Evolutionary conservation across 2,797 vertebrate species (phyloP).

Genomic region (Acipenser ruthenus): DNA sequence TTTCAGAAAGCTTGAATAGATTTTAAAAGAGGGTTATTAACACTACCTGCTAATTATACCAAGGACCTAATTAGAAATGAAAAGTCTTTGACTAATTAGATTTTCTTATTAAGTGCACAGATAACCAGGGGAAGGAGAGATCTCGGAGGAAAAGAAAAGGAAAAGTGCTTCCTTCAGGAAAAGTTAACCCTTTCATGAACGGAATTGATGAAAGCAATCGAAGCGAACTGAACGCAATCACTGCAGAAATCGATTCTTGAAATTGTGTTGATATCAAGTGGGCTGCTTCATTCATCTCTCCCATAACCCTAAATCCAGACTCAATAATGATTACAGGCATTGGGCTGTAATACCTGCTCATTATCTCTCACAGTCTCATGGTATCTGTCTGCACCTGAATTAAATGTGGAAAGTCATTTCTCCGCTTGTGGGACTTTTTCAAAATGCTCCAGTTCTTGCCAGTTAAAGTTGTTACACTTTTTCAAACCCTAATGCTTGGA

Average conservation of each 20-base stretch:
- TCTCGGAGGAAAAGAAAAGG: conserved; percentile 46
- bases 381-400: conserved; percentile 55
- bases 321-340: conserved; percentile 70
- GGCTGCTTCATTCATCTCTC: conserved; percentile 68
- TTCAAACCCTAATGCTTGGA: too few species aligned
- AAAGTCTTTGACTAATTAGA: conserved; percentile 66
- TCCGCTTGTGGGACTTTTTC: conserved; percentile 38
- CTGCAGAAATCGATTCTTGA: conserved; percentile 70
- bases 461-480: too few species aligned
- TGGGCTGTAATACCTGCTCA: conserved; percentile 67
- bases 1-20: conserved; percentile 71
- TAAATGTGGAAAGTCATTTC: conserved; percentile 54
- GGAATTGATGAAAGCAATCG: conserved; percentile 60
- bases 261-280: conserved; percentile 67
- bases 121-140: conserved; percentile 71
- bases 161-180: conserved; percentile 68
- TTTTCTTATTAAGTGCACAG: conserved; percentile 71
- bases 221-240: conserved; percentile 66
- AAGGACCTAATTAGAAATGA: conserved; percentile 89
- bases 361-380: conserved; percentile 51
- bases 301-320: conserved; percentile 69
- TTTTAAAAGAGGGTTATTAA: conserved; percentile 94
- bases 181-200: conserved; percentile 69
- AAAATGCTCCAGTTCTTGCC: not conserved
- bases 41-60: conserved; percentile 96